Conservation (phyloP, 2,888 invertebrate genomes). For the Chrysopilus asiliformis region DNA sequence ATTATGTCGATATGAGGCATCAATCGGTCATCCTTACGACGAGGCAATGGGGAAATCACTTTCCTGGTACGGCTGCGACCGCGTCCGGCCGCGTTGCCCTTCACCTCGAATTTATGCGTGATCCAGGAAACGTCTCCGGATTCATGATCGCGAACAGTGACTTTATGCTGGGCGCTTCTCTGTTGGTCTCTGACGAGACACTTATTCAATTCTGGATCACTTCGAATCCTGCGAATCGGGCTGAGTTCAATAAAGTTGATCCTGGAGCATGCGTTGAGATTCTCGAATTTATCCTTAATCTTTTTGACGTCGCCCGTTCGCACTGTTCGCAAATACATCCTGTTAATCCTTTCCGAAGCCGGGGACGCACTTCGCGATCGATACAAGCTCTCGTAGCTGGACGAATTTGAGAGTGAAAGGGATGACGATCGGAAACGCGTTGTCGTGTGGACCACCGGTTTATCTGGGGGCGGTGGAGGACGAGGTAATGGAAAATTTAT, state of each 20-base stretch:
- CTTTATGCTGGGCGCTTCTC: conserved; percentile 38
- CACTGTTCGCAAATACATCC: conserved; percentile 53
- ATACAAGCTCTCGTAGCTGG: conserved; percentile 50
- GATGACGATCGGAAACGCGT: conserved; percentile 17
- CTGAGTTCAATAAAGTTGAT: conserved; percentile 31
- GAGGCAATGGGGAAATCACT: conserved; percentile 50
- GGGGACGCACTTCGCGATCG: conserved; percentile 62
- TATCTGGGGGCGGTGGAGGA: conserved; percentile 42
- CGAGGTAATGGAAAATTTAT: conserved; percentile 36
- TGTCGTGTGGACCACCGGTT: conserved; percentile 24
- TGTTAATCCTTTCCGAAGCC: conserved; percentile 55
- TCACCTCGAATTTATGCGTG: conserved; percentile 44
- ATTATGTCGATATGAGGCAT: conserved; percentile 88
- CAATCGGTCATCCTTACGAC: conserved; percentile 52
- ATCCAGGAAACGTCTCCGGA: conserved; percentile 47
- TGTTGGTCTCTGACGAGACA: conserved; percentile 37
- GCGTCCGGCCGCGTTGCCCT: conserved; percentile 33
- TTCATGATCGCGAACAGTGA: conserved; percentile 38
- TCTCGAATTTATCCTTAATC: conserved; percentile 65
- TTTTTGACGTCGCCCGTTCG: conserved; percentile 66
- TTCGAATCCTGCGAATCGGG: conserved; percentile 50
- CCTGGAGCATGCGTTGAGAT: conserved; percentile 18
- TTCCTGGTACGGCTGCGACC: conserved; percentile 37
- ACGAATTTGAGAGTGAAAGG: conserved; percentile 8
- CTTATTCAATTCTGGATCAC: conserved; percentile 63